A percentile compares a stretch with the other conserved stretches of the same genome.
Conservation (phyloP, 2,888 invertebrate genomes). For the Gerris lacustris region DNA sequence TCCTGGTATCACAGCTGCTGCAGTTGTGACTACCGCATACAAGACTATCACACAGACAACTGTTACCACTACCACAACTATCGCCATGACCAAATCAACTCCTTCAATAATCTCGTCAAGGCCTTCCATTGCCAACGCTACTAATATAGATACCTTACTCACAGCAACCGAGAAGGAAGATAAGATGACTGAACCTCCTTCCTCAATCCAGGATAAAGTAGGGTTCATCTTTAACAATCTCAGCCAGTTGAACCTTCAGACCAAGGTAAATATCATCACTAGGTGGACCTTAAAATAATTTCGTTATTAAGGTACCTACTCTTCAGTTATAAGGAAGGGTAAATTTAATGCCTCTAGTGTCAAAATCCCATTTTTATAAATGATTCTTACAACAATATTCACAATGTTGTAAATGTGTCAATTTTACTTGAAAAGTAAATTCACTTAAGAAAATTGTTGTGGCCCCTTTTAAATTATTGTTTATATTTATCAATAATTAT, state of each 20-base stretch:
- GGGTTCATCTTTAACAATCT: slow-evolving; percentile 99
- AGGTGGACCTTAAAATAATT: slow-evolving; percentile 7
- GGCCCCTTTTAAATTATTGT: no score
- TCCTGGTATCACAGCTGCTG: slow-evolving; percentile 52
- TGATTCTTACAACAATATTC: not conserved
- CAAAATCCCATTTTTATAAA: not conserved
- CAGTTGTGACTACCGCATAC: slow-evolving; percentile 38
- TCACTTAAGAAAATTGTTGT: no score
- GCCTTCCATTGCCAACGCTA: slow-evolving; percentile 92
- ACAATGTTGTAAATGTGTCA: no score
- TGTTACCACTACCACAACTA: slow-evolving; percentile 41
- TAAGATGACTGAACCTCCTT: slow-evolving; percentile 78
- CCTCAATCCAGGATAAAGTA: slow-evolving; percentile 89
- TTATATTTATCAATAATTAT: no score
- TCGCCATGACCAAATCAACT: not conserved
- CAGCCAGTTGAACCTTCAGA: slow-evolving; percentile 83
- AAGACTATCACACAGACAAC: slow-evolving; percentile 43
- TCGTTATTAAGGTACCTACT: not conserved
- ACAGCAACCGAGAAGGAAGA: slow-evolving; percentile 90
- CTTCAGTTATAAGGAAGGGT: no score
- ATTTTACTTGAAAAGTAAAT: no score
- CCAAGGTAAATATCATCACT: slow-evolving; percentile 46
- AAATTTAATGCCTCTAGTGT: not conserved
- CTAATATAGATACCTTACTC: slow-evolving; percentile 91
- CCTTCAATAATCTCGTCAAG: slow-evolving; percentile 31